Evolutionary conservation across 1,140 invertebrate species (phyloP).

Genomic region (Oreohelix idahoensis): DNA sequence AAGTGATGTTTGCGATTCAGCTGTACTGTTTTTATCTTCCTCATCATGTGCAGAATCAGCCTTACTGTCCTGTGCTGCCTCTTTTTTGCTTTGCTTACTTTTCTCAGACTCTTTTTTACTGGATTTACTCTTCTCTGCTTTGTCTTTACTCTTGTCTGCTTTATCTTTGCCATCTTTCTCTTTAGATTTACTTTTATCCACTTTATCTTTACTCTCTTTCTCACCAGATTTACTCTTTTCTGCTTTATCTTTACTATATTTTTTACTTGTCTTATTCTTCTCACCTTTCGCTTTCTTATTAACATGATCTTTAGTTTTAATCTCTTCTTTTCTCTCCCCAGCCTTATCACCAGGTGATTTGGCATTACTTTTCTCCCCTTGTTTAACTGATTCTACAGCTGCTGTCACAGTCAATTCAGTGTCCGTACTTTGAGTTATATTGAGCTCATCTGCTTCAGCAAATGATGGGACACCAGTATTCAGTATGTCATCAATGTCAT

Average conservation of each 20-base stretch:
- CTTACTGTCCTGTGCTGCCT: not conserved
- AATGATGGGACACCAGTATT: conserved; percentile 14
- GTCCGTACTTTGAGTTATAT: not conserved
- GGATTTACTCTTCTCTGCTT: conserved; percentile 1
- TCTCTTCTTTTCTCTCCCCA: not conserved
- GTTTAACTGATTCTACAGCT: not conserved
- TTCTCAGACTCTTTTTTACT: conserved; percentile 3
- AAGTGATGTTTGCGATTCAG: conserved; percentile 13
- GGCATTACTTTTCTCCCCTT: not conserved
- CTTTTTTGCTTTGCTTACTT: conserved; percentile 2
- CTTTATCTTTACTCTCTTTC: conserved; percentile 2
- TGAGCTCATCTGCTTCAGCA: not conserved
- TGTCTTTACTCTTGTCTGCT: not conserved
- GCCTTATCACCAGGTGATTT: not conserved
- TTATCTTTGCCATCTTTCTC: conserved; percentile 2
- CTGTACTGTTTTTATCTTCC: not conserved
- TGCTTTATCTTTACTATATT: conserved; percentile 5
- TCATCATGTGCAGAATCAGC: not conserved
- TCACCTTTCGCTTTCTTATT: conserved; percentile 10
- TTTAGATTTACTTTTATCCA: not conserved
- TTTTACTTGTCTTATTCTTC: conserved; percentile 32
- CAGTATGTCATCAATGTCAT: conserved; percentile 51
- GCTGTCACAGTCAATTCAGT: not conserved
- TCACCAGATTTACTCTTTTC: not conserved
- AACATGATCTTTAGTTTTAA: not conserved